phyloP scores from a whole-genome alignment of 2,797 vertebrate species.

The Momotus momota region DNA sequence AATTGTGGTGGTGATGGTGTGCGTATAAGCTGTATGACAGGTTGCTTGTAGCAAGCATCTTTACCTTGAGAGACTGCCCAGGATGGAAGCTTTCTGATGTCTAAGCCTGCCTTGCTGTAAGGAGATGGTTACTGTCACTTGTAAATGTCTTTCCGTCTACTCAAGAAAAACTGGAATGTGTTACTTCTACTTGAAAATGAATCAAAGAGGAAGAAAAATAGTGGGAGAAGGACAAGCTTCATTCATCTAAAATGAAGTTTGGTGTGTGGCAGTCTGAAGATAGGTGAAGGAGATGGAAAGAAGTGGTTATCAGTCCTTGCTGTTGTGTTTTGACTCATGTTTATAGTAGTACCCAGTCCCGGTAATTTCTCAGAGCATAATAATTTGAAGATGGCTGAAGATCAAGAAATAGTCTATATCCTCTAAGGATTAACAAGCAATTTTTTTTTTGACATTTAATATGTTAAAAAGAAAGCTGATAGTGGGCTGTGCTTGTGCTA shows the following conservation, averaged over 20 bases:
- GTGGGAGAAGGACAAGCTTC: background rate
- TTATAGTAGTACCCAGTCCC: background rate
- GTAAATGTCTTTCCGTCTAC: background rate
- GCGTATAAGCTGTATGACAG: background rate
- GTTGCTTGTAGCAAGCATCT: background rate
- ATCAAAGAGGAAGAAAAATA: background rate
- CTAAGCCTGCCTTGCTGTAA: background rate
- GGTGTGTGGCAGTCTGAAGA: background rate
- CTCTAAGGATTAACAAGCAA: background rate
- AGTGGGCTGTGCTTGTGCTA: background rate
- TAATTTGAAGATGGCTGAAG: background rate
- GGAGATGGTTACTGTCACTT: rapidly evolving
- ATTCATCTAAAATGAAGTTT: background rate
- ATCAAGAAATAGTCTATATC: background rate
- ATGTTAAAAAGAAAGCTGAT: background rate
- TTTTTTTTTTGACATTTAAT: background rate
- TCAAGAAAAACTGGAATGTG: background rate
- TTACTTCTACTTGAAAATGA: background rate
- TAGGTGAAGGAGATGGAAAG: background rate
- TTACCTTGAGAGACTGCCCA: background rate
- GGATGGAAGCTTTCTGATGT: background rate
- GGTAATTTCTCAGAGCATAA: background rate
- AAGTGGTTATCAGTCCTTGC: background rate
- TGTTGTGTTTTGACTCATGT: background rate
- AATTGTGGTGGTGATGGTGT: background rate